These are phyloP conservation scores for Blomia tropicalis DNA, from an alignment of 2,888 invertebrate species.

Conservation along the genomic window DNA sequence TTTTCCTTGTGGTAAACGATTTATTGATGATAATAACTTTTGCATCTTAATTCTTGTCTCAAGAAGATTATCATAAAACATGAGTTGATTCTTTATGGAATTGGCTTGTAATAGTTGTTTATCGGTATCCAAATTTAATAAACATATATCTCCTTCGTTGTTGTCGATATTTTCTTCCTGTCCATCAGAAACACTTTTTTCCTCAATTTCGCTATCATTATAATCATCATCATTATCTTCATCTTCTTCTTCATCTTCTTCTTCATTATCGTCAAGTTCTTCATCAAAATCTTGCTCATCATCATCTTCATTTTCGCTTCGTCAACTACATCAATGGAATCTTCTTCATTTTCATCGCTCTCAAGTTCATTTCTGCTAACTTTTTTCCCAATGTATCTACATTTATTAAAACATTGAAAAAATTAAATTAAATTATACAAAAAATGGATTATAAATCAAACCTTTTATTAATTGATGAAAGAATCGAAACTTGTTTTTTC, in stretches of 20 bases:
- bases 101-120: conserved; percentile 27
- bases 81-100: conserved; percentile 27
- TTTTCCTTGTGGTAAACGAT: conserved; percentile 57
- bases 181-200: background rate
- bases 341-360: background rate
- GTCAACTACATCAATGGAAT: conserved; percentile 7
- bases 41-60: conserved; percentile 76
- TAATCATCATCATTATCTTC: background rate
- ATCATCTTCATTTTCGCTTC: conserved; percentile 16
- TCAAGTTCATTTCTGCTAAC: conserved; percentile 23
- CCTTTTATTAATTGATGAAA: conserved; percentile 11
- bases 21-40: conserved; percentile 55
- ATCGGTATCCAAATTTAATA: conserved; percentile 27
- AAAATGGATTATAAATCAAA: background rate
- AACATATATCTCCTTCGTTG: conserved; percentile 13
- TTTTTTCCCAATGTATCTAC: conserved; percentile 26
- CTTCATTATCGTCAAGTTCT: conserved; percentile 1
- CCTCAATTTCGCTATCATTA: conserved; percentile 11
- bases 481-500: conserved; percentile 21
- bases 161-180: background rate
- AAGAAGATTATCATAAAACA: conserved; percentile 64
- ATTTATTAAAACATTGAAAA: conserved; percentile 21
- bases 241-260: background rate
- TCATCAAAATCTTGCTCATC: conserved; percentile 1
- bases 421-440: conserved; percentile 16